These are phyloP conservation scores for Eidolon helvum DNA, from an alignment of 2,113 vertebrate species.

Conservation along the genomic window DNA sequence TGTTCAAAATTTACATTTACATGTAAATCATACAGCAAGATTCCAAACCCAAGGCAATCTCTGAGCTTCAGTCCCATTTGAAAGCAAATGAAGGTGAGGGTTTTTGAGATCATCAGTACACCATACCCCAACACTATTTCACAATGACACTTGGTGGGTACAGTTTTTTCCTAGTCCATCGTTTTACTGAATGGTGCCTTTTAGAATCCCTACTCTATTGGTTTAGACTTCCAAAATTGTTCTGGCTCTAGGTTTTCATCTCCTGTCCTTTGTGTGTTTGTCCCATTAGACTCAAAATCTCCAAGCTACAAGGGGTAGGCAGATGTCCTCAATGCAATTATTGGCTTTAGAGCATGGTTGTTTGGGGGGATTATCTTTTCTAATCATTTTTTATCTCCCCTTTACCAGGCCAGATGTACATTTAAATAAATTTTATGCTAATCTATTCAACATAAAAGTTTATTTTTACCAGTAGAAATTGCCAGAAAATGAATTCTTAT, in stretches of 20 bases:
- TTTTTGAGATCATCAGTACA: not conserved
- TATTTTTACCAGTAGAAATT: not conserved
- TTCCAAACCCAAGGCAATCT: not conserved
- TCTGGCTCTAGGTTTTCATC: not conserved
- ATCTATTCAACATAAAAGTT: not conserved
- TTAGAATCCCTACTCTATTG: not conserved
- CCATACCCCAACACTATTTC: not conserved
- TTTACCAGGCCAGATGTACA: not conserved
- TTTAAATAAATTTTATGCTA: not conserved
- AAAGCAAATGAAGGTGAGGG: not conserved
- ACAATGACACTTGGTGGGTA: fast-evolving
- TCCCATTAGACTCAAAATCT: not conserved
- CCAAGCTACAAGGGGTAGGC: not conserved
- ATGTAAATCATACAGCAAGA: not conserved
- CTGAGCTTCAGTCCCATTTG: not conserved
- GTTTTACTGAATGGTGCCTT: not conserved
- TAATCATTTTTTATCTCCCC: not conserved
- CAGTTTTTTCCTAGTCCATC: not conserved
- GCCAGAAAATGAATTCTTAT: not conserved
- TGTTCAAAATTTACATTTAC: not conserved
- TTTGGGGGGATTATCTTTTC: not conserved
- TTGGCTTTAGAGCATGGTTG: not conserved
- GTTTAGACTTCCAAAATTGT: not conserved
- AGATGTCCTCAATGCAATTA: not conserved
- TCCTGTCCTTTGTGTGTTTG: not conserved